phyloP scores from a whole-genome alignment of 1,140 invertebrate genomes.

The Drosophila mauritiana region DNA sequence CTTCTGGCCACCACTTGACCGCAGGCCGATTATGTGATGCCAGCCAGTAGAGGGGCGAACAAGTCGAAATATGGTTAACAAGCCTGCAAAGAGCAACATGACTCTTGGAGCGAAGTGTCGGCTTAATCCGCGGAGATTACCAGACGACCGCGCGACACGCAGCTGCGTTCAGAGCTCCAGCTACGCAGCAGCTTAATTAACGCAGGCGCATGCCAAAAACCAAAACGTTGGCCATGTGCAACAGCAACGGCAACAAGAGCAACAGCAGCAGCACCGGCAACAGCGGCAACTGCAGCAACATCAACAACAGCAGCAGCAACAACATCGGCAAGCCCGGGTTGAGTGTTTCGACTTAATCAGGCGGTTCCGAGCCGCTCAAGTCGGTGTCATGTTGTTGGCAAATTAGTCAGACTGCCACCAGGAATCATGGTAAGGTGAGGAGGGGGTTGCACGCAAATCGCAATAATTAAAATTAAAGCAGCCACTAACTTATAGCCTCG shows the following conservation, averaged over 20 bases:
- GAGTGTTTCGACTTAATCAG: conserved; percentile 78
- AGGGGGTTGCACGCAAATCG: conserved; percentile 29
- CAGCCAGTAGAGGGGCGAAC: conserved; percentile 37
- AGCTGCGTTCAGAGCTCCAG: conserved; percentile 31
- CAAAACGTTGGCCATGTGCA: conserved; percentile 50
- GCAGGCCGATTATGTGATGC: conserved; percentile 64
- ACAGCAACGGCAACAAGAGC: conserved; percentile 7
- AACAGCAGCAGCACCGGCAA: conserved; percentile 1
- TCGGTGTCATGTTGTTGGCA: conserved; percentile 77
- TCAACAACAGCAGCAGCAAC: conserved; percentile 19
- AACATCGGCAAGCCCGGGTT: conserved; percentile 21
- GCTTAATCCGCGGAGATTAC: conserved; percentile 79
- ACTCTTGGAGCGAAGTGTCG: conserved; percentile 69
- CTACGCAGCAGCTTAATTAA: conserved; percentile 72
- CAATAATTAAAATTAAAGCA: conserved; percentile 81
- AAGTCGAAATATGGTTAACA: conserved; percentile 78
- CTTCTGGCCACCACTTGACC: conserved; percentile 53
- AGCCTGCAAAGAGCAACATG: conserved; percentile 77
- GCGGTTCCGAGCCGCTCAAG: conserved; percentile 47
- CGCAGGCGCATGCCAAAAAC: conserved; percentile 73
- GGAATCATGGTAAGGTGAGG: neutral
- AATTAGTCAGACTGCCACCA: conserved; percentile 64
- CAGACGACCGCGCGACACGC: conserved; percentile 63
- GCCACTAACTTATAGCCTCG: conserved; percentile 63
- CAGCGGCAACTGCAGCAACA: neutral